These are phyloP conservation scores for Dascillus cervinus DNA, from an alignment of 2,888 invertebrate genomes.

Conservation along the genomic window DNA sequence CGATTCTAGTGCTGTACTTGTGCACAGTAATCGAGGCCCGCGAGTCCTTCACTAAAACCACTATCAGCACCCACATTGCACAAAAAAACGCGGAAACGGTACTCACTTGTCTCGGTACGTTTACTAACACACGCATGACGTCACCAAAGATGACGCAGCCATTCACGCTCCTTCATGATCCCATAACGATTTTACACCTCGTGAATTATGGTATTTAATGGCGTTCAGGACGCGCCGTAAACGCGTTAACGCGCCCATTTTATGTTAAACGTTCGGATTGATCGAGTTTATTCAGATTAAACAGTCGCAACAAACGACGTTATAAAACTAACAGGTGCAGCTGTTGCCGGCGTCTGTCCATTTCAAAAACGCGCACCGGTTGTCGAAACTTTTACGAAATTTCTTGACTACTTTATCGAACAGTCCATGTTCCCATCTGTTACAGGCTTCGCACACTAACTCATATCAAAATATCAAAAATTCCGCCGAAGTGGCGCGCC, in stretches of 20 bases:
- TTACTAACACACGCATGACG: conserved; percentile 39
- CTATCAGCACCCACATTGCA: conserved; percentile 47
- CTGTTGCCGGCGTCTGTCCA: conserved; percentile 30
- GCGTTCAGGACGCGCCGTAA: no score
- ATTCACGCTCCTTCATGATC: conserved; percentile 25
- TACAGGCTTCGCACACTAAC: conserved; percentile 20
- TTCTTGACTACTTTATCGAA: conserved; percentile 23
- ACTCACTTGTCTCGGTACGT: conserved; percentile 31
- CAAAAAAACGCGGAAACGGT: conserved; percentile 33
- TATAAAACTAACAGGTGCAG: conserved; percentile 12
- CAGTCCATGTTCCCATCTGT: conserved; percentile 28
- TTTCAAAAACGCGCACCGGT: conserved; percentile 17
- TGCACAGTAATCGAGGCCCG: conserved; percentile 51
- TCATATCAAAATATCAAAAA: conserved; percentile 18
- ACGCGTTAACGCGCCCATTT: no score
- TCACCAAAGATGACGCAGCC: conserved; percentile 32
- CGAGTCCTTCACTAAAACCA: conserved; percentile 51
- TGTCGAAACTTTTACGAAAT: conserved; percentile 20
- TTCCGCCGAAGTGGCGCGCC: conserved; percentile 12
- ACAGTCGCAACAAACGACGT: conserved; percentile 2
- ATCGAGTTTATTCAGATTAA: no score
- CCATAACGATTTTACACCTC: no score
- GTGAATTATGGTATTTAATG: no score
- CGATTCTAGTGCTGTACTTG: conserved; percentile 74
- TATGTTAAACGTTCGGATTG: no score